Percentiles rank a stretch among this genome's conserved stretches.
phyloP scores from a whole-genome alignment of 2,888 invertebrate genomes.

The Sesia apiformis region DNA sequence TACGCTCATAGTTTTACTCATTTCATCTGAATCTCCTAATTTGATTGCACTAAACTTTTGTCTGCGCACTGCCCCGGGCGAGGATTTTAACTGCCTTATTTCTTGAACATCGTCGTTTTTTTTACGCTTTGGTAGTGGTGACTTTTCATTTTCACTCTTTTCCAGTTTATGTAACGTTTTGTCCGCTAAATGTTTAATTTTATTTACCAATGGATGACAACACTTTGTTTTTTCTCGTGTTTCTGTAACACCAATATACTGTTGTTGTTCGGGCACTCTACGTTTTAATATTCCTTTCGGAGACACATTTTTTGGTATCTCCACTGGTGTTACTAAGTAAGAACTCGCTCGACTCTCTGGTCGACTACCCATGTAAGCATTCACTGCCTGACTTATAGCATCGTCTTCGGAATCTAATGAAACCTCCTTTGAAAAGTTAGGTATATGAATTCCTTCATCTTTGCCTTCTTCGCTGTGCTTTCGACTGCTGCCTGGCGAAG shows the following conservation, averaged over 20 bases:
- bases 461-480: constrained; percentile 62
- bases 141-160: constrained; percentile 53
- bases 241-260: constrained; percentile 56
- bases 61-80: constrained; percentile 75
- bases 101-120: constrained; percentile 74
- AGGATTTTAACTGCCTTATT: constrained; percentile 74
- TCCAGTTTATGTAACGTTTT: constrained; percentile 73
- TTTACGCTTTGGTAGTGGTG: constrained; percentile 49
- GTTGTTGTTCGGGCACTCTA: constrained; percentile 51
- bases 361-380: constrained; percentile 34
- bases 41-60: constrained; percentile 68
- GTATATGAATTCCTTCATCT: constrained; percentile 61
- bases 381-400: constrained; percentile 30
- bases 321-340: constrained; percentile 38
- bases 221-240: constrained; percentile 68
- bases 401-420: constrained; percentile 67
- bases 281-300: constrained; percentile 74
- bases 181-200: constrained; percentile 78
- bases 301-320: constrained; percentile 55
- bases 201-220: constrained; percentile 78
- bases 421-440: constrained; percentile 66
- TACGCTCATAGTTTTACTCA: constrained; percentile 59
- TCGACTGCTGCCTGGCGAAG: constrained; percentile 67
- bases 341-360: constrained; percentile 39
- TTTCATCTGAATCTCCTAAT: constrained; percentile 65